Evolutionary conservation across 1,140 invertebrate genomes (phyloP).

Genomic region (Pseudomyrmex gracilis): DNA sequence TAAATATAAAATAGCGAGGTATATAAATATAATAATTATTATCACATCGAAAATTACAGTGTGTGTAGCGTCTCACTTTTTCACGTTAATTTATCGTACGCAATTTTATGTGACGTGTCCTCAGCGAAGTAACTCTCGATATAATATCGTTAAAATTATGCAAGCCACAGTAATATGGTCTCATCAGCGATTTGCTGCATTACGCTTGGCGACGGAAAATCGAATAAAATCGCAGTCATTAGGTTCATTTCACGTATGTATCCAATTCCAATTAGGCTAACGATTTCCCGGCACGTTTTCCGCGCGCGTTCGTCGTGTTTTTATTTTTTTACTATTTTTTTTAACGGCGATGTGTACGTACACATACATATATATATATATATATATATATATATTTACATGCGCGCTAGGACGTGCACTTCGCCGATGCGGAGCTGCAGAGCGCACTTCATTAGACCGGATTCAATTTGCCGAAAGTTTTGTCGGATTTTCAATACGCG

Average conservation of each 20-base stretch:
- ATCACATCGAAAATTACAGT: conserved; percentile 10
- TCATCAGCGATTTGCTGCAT: conserved; percentile 31
- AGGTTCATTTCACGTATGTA: conserved; percentile 60
- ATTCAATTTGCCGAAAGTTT: conserved; percentile 65
- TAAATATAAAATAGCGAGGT: too few species aligned
- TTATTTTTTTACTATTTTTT: conserved; percentile 31
- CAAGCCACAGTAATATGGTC: conserved; percentile 14
- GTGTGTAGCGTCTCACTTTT: neutral
- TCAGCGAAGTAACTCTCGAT: neutral
- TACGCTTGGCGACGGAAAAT: conserved; percentile 22
- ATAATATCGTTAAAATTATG: conserved; percentile 39
- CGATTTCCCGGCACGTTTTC: conserved; percentile 50
- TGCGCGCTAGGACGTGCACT: neutral
- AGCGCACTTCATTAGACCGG: conserved; percentile 54
- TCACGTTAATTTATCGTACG: conserved; percentile 28
- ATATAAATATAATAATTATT: too few species aligned
- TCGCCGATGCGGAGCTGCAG: conserved; percentile 24
- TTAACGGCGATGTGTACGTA: conserved; percentile 38
- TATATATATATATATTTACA: neutral
- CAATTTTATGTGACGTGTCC: conserved; percentile 8
- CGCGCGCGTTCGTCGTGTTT: neutral
- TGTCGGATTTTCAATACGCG: conserved; percentile 40
- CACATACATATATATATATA: conserved; percentile 24
- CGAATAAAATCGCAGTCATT: conserved; percentile 57
- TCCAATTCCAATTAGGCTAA: conserved; percentile 70